These are phyloP conservation scores for Brachionus rubens DNA, from an alignment of 1,140 invertebrate genomes.

Conservation along the genomic window DNA sequence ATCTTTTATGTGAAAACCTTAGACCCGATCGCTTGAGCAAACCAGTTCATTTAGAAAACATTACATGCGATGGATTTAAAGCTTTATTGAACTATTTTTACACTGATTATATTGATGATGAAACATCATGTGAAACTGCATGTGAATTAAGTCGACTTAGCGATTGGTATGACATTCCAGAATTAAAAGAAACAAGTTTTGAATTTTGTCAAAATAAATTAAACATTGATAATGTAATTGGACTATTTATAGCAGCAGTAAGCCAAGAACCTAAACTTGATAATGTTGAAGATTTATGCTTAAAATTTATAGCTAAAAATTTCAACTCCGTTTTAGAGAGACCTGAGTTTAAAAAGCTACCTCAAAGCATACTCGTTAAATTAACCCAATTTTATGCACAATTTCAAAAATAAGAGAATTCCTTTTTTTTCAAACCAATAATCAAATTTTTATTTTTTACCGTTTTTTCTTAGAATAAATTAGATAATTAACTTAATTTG, in stretches of 20 bases:
- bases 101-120: background rate
- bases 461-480: no score
- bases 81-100: constrained; percentile 18
- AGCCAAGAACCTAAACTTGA: constrained; percentile 14
- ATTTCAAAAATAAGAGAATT: background rate
- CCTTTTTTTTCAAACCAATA: background rate
- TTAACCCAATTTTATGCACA: background rate
- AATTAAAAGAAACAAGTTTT: background rate
- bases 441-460: no score
- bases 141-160: constrained; percentile 25
- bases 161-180: constrained; percentile 34
- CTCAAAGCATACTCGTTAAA: background rate
- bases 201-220: background rate
- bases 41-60: constrained; percentile 29
- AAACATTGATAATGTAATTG: constrained; percentile 18
- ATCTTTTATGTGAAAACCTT: constrained; percentile 29
- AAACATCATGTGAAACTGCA: background rate
- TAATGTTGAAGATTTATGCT: background rate
- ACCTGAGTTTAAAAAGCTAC: background rate
- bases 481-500: no score
- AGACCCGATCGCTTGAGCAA: constrained; percentile 17
- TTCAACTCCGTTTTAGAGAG: background rate
- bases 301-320: constrained; percentile 43
- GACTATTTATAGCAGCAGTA: background rate
- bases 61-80: background rate